These are phyloP conservation scores for Formicarius rufipectus DNA, from an alignment of 2,113 vertebrate species.

Conservation along the genomic window DNA sequence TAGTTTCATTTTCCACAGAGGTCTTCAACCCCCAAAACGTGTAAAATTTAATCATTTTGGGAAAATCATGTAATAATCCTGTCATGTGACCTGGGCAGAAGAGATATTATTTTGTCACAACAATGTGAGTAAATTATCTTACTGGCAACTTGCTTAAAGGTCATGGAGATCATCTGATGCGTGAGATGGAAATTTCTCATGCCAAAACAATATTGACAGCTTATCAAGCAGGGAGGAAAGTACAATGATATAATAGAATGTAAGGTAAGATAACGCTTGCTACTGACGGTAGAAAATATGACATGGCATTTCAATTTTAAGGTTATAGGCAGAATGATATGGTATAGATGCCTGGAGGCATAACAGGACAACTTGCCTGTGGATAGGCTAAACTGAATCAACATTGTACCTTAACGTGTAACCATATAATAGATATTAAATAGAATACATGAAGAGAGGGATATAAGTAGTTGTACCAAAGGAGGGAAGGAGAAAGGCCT, in stretches of 20 bases:
- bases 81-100: constrained; percentile 44
- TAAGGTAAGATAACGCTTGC: constrained; percentile 66
- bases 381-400: neutral
- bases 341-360: neutral
- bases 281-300: constrained; percentile 31
- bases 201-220: constrained; percentile 68
- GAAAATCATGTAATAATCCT: constrained; percentile 64
- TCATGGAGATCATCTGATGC: constrained; percentile 74
- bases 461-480: neutral
- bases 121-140: constrained; percentile 74
- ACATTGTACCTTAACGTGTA: neutral
- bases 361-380: neutral
- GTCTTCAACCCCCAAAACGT: neutral
- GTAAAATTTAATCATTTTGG: constrained; percentile 62
- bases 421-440: neutral
- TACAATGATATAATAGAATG: constrained; percentile 58
- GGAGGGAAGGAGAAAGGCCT: neutral
- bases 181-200: constrained; percentile 73
- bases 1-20: neutral
- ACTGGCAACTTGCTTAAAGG: constrained; percentile 75
- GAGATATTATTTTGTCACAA: constrained; percentile 77
- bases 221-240: constrained; percentile 64
- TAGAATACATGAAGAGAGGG: neutral
- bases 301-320: constrained; percentile 57
- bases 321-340: constrained; percentile 55